Evolutionary conservation across 2,888 invertebrate species (phyloP).

Genomic region (Formica aserva): DNA sequence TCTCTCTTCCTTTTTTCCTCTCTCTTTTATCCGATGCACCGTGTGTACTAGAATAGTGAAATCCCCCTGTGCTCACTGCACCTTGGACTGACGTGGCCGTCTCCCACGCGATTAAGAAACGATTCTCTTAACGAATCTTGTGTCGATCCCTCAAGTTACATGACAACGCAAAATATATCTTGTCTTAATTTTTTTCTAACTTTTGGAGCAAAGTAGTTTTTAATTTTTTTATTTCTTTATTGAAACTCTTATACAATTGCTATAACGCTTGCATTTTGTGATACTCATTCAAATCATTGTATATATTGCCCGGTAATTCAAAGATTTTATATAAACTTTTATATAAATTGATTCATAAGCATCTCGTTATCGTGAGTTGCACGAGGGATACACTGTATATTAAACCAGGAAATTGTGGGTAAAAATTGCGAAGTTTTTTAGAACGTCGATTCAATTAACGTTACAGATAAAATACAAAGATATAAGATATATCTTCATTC

Average conservation of each 20-base stretch:
- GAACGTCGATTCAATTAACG: neutral
- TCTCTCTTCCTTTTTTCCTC: neutral
- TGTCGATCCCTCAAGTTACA: neutral
- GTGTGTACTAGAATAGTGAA: slow-evolving; percentile 63
- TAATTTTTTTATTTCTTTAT: neutral
- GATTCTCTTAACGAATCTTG: neutral
- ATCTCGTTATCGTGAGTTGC: neutral
- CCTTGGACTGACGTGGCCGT: slow-evolving; percentile 16
- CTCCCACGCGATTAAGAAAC: slow-evolving; percentile 6
- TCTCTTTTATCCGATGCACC: slow-evolving; percentile 57
- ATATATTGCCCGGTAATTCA: neutral
- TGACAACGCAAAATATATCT: neutral
- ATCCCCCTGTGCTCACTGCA: slow-evolving; percentile 58
- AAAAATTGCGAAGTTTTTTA: neutral
- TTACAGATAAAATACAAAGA: neutral
- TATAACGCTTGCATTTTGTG: neutral
- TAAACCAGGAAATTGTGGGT: neutral
- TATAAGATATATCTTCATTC: neutral
- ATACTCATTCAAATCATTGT: neutral
- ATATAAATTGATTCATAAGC: neutral
- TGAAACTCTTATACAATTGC: neutral
- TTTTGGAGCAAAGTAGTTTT: neutral
- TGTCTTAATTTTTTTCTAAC: neutral
- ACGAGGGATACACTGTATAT: neutral
- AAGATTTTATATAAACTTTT: neutral